Conservation (phyloP, 2,888 invertebrate species). For the Tachina grossa region DNA sequence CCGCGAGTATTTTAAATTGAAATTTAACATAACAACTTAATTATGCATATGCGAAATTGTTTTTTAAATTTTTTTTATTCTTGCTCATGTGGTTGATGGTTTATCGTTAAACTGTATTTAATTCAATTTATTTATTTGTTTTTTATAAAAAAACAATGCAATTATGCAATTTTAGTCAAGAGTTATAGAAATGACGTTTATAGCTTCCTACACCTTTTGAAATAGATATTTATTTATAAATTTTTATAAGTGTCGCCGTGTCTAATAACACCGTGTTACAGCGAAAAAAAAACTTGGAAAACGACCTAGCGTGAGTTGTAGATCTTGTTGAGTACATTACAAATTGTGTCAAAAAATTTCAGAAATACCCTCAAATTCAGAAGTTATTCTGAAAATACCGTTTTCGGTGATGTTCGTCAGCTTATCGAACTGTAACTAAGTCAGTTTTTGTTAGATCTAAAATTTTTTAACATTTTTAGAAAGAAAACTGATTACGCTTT, state of each 20-base stretch:
- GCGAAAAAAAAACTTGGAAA: too few species aligned
- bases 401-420: too few species aligned
- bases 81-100: neutral
- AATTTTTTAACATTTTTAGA: too few species aligned
- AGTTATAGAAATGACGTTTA: constrained; percentile 25
- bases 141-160: constrained; percentile 6
- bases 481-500: too few species aligned
- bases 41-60: constrained; percentile 43
- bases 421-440: too few species aligned
- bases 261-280: constrained; percentile 43
- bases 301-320: too few species aligned
- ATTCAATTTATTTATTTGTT: neutral
- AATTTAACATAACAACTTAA: constrained; percentile 51
- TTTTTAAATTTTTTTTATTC: neutral
- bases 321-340: too few species aligned
- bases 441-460: too few species aligned
- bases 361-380: too few species aligned
- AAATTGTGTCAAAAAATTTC: too few species aligned
- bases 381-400: too few species aligned
- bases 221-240: constrained; percentile 24
- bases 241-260: constrained; percentile 34
- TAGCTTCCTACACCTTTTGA: constrained; percentile 34
- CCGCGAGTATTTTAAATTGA: constrained; percentile 20
- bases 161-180: constrained; percentile 10
- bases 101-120: constrained; percentile 27